These are phyloP conservation scores for Pecten maximus DNA, from an alignment of 2,888 invertebrate species.

Conservation along the genomic window DNA sequence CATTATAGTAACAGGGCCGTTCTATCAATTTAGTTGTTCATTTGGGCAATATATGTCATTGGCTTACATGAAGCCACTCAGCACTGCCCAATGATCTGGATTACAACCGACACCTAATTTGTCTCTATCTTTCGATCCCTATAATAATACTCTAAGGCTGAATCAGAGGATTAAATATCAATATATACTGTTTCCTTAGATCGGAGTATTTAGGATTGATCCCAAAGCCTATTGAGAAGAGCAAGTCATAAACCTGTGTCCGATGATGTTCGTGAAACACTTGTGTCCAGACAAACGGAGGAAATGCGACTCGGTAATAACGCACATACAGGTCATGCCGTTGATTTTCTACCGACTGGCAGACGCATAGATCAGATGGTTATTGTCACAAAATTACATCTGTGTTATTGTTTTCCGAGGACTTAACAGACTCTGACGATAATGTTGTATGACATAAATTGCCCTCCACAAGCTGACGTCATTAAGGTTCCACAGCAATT, in stretches of 20 bases:
- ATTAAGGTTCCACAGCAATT: not conserved
- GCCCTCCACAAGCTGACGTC: not conserved
- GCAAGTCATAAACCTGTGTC: not conserved
- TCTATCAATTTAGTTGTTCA: not conserved
- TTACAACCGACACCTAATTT: not conserved
- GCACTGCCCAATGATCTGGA: not conserved
- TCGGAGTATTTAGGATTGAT: not conserved
- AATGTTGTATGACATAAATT: not conserved
- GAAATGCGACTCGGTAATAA: not conserved
- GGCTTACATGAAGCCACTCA: not conserved
- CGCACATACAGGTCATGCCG: not conserved
- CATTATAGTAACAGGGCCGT: not conserved
- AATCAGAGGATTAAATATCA: not conserved
- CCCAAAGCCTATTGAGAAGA: not conserved
- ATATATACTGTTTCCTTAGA: not conserved
- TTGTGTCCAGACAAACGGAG: not conserved
- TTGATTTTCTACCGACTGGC: not conserved
- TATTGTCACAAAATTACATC: constrained; percentile 12
- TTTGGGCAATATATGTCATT: not conserved
- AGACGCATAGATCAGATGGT: constrained; percentile 17
- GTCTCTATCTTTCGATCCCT: not conserved
- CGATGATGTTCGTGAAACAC: not conserved
- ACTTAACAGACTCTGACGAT: not conserved
- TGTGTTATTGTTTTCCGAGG: not conserved
- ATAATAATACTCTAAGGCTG: not conserved